Conservation (phyloP, 35 echinoderm and acorn worm genomes). For the Eucidaris tribuloides region DNA sequence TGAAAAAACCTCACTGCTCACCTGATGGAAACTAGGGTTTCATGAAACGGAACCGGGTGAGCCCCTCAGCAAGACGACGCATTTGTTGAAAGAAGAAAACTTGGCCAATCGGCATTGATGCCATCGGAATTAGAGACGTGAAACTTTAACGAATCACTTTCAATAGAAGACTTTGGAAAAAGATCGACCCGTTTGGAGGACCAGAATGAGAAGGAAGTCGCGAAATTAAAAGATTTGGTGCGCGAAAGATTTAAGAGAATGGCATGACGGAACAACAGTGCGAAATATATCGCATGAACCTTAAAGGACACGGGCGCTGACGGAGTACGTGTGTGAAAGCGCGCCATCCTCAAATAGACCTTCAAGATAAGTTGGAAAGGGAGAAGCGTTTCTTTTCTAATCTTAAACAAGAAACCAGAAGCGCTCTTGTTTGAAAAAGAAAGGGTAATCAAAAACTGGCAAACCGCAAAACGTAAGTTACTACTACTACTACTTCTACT, state of each 20-base stretch:
- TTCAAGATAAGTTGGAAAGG: too few relatives aligned
- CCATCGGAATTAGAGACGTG: conserved; percentile 64
- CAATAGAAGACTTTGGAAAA: conserved; percentile 76
- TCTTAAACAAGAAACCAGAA: too few relatives aligned
- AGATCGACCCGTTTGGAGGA: conserved; percentile 55
- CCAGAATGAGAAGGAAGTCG: conserved; percentile 73
- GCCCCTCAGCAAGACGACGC: conserved; percentile 5
- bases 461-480: too few relatives aligned
- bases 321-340: neutral
- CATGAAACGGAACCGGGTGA: neutral
- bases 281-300: neutral
- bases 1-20: neutral
- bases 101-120: conserved; percentile 14
- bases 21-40: neutral
- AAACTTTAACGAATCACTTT: conserved; percentile 88
- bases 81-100: conserved; percentile 46
- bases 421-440: too few relatives aligned
- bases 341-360: neutral
- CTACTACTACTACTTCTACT: too few relatives aligned
- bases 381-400: too few relatives aligned
- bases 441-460: too few relatives aligned
- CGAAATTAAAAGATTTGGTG: conserved; percentile 40
- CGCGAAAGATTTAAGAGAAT: conserved; percentile 44
- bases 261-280: conserved; percentile 40
- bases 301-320: neutral